These are phyloP conservation scores for Scortum barcoo DNA, from an alignment of 2,113 vertebrate genomes.

Conservation along the genomic window DNA sequence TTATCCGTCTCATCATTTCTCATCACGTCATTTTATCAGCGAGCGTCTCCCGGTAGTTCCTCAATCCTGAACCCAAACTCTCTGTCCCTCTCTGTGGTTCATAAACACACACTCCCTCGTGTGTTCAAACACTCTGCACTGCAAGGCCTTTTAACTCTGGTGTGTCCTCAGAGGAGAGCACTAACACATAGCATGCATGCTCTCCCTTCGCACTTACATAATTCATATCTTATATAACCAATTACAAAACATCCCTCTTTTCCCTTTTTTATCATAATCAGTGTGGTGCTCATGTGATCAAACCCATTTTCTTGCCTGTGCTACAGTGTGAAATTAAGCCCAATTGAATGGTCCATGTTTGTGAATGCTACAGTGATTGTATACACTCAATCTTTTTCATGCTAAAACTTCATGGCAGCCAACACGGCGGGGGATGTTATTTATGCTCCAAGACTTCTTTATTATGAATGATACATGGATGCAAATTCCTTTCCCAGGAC, in stretches of 20 bases:
- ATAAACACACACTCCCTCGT: background rate
- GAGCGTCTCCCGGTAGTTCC: background rate
- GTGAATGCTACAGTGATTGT: background rate
- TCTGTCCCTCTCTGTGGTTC: background rate
- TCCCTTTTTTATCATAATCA: background rate
- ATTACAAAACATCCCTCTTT: slow-evolving; percentile 11
- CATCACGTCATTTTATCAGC: slow-evolving; percentile 53
- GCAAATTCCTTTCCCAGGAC: background rate
- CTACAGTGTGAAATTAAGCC: background rate
- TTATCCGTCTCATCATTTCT: slow-evolving; percentile 43
- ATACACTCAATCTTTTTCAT: background rate
- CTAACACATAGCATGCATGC: slow-evolving; percentile 34
- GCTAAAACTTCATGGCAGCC: background rate
- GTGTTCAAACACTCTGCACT: background rate
- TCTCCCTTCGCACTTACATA: slow-evolving; percentile 31
- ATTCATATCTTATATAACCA: slow-evolving; percentile 50
- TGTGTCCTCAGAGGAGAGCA: slow-evolving; percentile 12
- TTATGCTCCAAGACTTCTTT: background rate
- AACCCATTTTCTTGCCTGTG: background rate
- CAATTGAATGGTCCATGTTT: background rate
- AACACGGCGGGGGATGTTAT: background rate
- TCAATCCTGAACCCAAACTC: background rate
- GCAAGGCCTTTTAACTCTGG: slow-evolving; percentile 24
- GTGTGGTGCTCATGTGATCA: background rate
- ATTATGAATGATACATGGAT: slow-evolving; percentile 16